Base-by-base conservation (phyloP, 2,888 invertebrate genomes). In the Heliconius cydno region DNA sequence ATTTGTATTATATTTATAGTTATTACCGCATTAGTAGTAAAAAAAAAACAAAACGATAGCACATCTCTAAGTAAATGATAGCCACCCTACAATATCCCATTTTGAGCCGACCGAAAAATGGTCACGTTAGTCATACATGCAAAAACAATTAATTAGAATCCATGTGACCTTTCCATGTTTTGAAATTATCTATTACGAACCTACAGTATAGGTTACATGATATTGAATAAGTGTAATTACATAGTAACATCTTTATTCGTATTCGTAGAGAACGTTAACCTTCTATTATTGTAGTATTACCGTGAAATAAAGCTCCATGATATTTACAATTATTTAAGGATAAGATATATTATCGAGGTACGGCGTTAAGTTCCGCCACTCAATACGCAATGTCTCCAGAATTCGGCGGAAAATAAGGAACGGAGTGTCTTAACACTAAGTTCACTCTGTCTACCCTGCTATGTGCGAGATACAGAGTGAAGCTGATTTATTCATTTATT, bases 81-180 rank as follows among this genome's bases (percentile, higher is more conserved):
- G 41, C 12, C 41, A 41, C 41, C 46, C 46, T 46, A 52, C 22
- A 52, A 22, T 22, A 22, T 52, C 52, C 3, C 52, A 22, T 52
- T 22, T 52, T 9, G 22, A 52, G 22, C 1, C 52, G 9, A 22
- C 7, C 9, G 52, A 22, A 52, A 9, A 52, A 52, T 52, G 22
- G 52, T 22, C 52, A 52, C 52, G 2, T 52, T 52, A 52, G 52
- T 52, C 22, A 46, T 79, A 79, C 73, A 74, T 75, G 46, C 79
- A 75, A 75, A 74, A 75, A 46, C 79, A 63, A 75, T 75, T 63
- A 79, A 41, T 79, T 75, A 70, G 57, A 68, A 63, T 34, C 41
- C 46, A 68, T 41, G 25, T 38, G 63, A 79, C 79, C 79, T 79
- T 75, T 79, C 7, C 46, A 46, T 30, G 13, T 79, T 79, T 79